A percentile compares a stretch with the other conserved stretches of the same genome.
phyloP scores from a whole-genome alignment of 2,113 vertebrate species.

The Xiphorhynchus elegans region DNA sequence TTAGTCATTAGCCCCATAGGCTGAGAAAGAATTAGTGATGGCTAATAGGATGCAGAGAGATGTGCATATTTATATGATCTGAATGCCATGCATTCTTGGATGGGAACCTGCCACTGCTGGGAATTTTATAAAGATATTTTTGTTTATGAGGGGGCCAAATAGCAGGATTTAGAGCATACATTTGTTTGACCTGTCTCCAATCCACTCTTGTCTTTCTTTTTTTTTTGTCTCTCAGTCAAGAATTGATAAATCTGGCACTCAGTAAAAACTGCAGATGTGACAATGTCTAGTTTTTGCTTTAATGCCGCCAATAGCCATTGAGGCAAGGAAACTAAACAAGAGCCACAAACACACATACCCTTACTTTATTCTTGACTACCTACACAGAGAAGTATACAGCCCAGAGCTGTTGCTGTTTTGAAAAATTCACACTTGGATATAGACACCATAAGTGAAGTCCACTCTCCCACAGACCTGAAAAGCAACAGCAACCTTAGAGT shows the following conservation, averaged over 20 bases:
- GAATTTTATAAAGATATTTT: neutral
- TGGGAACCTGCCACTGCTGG: neutral
- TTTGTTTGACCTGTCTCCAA: neutral
- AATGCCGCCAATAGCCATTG: neutral
- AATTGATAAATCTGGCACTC: neutral
- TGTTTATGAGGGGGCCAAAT: neutral
- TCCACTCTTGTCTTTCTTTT: neutral
- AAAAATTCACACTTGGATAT: neutral
- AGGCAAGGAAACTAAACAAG: neutral
- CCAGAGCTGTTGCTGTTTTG: neutral
- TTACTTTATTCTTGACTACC: neutral
- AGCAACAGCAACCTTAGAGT: neutral
- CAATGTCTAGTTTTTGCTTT: neutral
- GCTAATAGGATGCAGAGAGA: neutral
- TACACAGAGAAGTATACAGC: neutral
- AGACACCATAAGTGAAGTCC: neutral
- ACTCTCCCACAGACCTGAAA: neutral
- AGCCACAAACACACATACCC: neutral
- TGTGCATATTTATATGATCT: neutral
- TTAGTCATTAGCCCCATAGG: constrained; percentile 22
- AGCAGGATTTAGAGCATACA: neutral
- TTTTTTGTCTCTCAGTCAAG: neutral
- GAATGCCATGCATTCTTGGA: neutral
- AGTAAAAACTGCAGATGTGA: neutral
- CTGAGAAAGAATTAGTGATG: constrained; percentile 36